These are phyloP conservation scores for Laupala kohalensis DNA, from an alignment of 1,140 invertebrate genomes.

Conservation along the genomic window DNA sequence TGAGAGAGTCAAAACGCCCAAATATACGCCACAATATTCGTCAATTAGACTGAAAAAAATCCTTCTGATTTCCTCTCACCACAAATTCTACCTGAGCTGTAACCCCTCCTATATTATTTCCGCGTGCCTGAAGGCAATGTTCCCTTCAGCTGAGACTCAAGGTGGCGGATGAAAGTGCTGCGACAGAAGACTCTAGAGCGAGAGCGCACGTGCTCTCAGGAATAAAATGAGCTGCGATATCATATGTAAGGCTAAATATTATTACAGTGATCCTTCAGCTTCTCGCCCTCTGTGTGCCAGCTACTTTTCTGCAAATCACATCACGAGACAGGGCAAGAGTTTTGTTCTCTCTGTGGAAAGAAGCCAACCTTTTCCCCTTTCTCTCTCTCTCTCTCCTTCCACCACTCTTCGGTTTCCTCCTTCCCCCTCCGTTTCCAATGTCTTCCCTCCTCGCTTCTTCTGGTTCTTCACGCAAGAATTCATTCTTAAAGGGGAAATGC, in stretches of 20 bases:
- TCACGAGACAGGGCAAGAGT: background rate
- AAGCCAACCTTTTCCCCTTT: background rate
- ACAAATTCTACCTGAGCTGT: too few relatives aligned
- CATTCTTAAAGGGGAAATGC: background rate
- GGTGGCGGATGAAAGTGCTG: too few relatives aligned
- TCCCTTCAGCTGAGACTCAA: too few relatives aligned
- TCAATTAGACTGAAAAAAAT: too few relatives aligned
- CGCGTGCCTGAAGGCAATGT: too few relatives aligned
- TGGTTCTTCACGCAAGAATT: background rate
- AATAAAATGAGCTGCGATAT: background rate
- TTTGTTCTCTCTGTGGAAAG: background rate
- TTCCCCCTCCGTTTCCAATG: background rate
- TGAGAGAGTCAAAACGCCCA: too few relatives aligned
- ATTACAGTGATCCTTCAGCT: background rate
- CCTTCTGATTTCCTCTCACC: too few relatives aligned
- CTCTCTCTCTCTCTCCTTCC: background rate
- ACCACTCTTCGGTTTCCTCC: background rate
- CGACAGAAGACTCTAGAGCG: too few relatives aligned
- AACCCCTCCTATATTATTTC: too few relatives aligned
- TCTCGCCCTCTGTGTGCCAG: background rate
- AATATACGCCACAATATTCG: too few relatives aligned
- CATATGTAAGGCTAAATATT: background rate
- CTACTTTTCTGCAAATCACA: background rate
- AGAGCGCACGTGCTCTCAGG: background rate
- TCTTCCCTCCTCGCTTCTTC: background rate